A percentile compares a stretch with the other conserved stretches of the same genome.
Conservation (phyloP, 2,113 vertebrate genomes). For the Prinia subflava region DNA sequence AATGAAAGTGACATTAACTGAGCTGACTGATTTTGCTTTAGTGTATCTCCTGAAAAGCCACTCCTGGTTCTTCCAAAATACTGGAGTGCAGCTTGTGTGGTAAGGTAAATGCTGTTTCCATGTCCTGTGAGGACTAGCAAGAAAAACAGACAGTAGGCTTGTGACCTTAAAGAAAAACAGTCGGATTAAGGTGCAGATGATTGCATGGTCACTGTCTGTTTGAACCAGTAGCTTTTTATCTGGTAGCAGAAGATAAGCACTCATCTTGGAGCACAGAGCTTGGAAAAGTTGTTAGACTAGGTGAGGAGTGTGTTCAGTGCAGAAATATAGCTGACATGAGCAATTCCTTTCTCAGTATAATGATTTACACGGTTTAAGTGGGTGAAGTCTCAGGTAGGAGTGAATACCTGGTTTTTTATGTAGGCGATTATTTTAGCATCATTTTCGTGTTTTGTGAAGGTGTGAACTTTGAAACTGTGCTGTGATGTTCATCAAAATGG, state of each 20-base stretch:
- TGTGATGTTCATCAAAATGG: background rate
- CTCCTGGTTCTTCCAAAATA: background rate
- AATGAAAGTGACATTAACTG: background rate
- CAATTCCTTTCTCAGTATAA: background rate
- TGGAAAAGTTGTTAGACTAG: background rate
- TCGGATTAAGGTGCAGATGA: conserved; percentile 25
- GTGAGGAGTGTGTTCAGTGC: background rate
- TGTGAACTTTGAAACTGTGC: background rate
- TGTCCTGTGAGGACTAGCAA: conserved; percentile 5
- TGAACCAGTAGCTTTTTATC: conserved; percentile 52
- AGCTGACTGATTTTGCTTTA: background rate
- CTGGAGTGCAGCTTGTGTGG: background rate
- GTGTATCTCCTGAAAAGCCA: background rate
- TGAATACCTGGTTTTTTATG: background rate
- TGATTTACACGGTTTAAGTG: background rate
- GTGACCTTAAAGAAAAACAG: conserved; percentile 38
- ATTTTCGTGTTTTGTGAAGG: background rate
- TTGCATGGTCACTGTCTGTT: background rate
- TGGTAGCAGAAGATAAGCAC: conserved; percentile 36
- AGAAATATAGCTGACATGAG: background rate
- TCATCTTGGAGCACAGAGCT: background rate
- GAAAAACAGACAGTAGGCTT: conserved; percentile 1
- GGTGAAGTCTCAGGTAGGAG: background rate
- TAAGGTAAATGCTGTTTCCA: background rate
- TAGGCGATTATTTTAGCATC: background rate